Conservation (phyloP, 2,797 vertebrate species). For the Peromyscus aztecus region DNA sequence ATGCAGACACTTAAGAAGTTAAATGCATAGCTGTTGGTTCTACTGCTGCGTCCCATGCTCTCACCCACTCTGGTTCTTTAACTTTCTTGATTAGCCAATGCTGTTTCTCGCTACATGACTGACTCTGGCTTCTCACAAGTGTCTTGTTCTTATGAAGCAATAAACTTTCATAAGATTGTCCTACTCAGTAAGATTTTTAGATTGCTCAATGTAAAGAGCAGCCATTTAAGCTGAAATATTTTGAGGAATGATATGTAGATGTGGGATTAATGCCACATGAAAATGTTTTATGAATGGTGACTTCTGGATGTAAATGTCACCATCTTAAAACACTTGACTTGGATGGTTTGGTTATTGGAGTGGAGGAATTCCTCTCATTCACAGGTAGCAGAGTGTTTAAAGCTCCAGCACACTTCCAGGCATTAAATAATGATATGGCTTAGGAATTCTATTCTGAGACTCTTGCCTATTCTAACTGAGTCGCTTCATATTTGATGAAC, state of each 20-base stretch:
- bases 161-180: conserved; percentile 49
- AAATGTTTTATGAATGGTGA: conserved; percentile 59
- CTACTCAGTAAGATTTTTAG: not conserved
- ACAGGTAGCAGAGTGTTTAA: conserved; percentile 55
- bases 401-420: conserved; percentile 55
- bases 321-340: conserved; percentile 61
- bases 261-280: conserved; percentile 32
- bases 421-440: conserved; percentile 48
- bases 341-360: not conserved
- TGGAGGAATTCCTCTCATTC: conserved; percentile 12
- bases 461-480: conserved; percentile 48
- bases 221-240: conserved; percentile 54
- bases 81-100: not conserved
- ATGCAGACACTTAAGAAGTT: not conserved
- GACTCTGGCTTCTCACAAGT: conserved; percentile 46
- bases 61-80: not conserved
- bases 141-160: conserved; percentile 36
- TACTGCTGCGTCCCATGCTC: not conserved
- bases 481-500: conserved; percentile 53
- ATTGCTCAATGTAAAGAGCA: conserved; percentile 20
- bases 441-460: conserved; percentile 60
- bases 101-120: not conserved
- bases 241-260: conserved; percentile 40
- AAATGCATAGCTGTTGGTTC: not conserved
- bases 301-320: conserved; percentile 56